These are phyloP conservation scores for Microtus montanus DNA, from an alignment of 2,113 vertebrate species.

Conservation along the genomic window DNA sequence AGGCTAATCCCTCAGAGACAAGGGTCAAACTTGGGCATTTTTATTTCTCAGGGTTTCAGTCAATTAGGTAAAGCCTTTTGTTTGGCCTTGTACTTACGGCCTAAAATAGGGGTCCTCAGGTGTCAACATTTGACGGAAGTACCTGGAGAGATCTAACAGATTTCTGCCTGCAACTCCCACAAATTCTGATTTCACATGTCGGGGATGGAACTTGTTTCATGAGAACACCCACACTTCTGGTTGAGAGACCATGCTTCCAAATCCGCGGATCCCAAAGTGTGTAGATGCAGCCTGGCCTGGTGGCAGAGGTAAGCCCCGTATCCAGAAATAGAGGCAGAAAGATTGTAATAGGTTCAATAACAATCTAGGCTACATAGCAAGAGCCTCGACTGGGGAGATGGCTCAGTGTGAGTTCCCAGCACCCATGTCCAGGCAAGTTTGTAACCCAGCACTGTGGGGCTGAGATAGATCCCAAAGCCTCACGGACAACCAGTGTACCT, in stretches of 20 bases:
- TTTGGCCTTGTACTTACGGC: not conserved
- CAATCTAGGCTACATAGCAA: not conserved
- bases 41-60: not conserved
- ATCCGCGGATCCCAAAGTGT: not conserved
- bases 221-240: not conserved
- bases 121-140: not conserved
- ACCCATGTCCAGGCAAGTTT: not conserved
- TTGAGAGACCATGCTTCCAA: not conserved
- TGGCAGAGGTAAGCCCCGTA: not conserved
- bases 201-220: not conserved
- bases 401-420: not conserved
- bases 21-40: not conserved
- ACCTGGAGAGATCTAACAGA: not conserved
- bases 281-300: not conserved
- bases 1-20: not conserved
- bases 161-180: not conserved
- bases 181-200: slow-evolving; percentile 22
- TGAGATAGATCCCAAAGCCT: not conserved
- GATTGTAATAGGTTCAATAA: not conserved
- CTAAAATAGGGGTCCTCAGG: not conserved
- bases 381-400: not conserved
- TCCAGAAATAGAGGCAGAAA: not conserved
- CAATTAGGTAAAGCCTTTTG: not conserved
- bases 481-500: not conserved
- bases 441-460: not conserved